phyloP scores from a whole-genome alignment of 2,113 vertebrate genomes.

The Geothlypis trichas region DNA sequence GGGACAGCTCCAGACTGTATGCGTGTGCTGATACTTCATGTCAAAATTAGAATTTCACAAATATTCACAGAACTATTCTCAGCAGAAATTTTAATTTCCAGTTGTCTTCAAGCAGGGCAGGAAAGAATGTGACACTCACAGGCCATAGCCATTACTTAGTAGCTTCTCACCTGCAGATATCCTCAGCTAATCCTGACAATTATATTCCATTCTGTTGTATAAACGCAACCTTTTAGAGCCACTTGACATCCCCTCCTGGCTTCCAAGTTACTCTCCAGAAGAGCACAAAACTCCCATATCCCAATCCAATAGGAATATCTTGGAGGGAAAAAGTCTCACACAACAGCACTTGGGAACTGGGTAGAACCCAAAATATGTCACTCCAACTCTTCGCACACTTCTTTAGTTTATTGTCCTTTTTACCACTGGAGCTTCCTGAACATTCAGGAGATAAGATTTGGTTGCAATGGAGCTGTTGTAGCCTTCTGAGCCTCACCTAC shows the following conservation, averaged over 20 bases:
- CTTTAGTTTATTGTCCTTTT: not conserved
- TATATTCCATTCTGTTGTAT: not conserved
- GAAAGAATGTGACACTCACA: not conserved
- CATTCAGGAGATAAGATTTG: not conserved
- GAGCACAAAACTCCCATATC: not conserved
- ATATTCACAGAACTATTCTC: not conserved
- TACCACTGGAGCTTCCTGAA: not conserved
- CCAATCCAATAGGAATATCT: not conserved
- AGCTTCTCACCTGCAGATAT: not conserved
- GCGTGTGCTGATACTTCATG: not conserved
- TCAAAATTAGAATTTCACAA: not conserved
- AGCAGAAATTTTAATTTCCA: not conserved
- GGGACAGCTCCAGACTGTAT: not conserved
- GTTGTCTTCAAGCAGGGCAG: not conserved
- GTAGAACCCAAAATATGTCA: not conserved
- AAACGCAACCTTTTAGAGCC: not conserved
- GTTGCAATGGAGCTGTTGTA: not conserved
- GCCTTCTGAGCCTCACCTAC: not conserved
- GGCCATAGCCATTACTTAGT: not conserved
- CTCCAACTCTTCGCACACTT: not conserved
- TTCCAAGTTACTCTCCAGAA: not conserved
- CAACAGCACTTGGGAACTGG: not conserved
- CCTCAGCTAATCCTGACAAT: not conserved
- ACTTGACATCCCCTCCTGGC: not conserved
- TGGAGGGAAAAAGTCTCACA: not conserved